Percentiles rank a stretch among this genome's conserved stretches.
Evolutionary conservation across 2,888 invertebrate species (phyloP).

Genomic region (Mythimna impura): DNA sequence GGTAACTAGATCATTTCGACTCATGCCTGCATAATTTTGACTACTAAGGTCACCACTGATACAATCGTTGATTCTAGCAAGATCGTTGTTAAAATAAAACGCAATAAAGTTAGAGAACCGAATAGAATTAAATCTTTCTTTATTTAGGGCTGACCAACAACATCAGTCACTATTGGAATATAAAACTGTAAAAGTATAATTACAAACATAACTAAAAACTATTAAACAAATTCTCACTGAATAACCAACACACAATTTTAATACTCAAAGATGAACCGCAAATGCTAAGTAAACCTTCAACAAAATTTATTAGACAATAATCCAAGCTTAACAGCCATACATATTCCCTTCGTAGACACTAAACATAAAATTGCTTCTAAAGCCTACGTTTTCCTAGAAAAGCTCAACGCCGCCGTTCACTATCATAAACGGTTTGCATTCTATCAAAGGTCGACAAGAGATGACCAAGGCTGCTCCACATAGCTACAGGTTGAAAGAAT

Average conservation of each 20-base stretch:
- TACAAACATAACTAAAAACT: background rate
- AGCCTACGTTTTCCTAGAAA: conserved; percentile 55
- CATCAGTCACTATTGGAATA: background rate
- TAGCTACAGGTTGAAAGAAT: conserved; percentile 63
- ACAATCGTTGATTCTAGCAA: background rate
- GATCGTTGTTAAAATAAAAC: background rate
- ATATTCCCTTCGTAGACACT: conserved; percentile 15
- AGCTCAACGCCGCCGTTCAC: conserved; percentile 64
- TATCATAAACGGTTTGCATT: conserved; percentile 63
- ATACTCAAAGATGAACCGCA: conserved; percentile 10
- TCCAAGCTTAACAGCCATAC: background rate
- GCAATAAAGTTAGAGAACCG: background rate
- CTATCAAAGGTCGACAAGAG: conserved; percentile 76
- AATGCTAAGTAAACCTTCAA: too few relatives aligned
- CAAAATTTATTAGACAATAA: conserved; percentile 33
- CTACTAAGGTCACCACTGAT: conserved; percentile 12
- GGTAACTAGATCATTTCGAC: conserved; percentile 15
- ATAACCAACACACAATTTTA: background rate
- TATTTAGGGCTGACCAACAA: background rate
- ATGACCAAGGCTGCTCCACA: conserved; percentile 81
- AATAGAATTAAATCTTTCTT: background rate
- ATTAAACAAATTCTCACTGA: background rate
- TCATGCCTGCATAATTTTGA: background rate
- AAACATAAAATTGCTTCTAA: conserved; percentile 19
- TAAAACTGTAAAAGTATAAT: background rate